Percentiles rank a stretch among this genome's conserved stretches.
phyloP scores from a whole-genome alignment of 2,113 vertebrate genomes.

The Chauna torquata region DNA sequence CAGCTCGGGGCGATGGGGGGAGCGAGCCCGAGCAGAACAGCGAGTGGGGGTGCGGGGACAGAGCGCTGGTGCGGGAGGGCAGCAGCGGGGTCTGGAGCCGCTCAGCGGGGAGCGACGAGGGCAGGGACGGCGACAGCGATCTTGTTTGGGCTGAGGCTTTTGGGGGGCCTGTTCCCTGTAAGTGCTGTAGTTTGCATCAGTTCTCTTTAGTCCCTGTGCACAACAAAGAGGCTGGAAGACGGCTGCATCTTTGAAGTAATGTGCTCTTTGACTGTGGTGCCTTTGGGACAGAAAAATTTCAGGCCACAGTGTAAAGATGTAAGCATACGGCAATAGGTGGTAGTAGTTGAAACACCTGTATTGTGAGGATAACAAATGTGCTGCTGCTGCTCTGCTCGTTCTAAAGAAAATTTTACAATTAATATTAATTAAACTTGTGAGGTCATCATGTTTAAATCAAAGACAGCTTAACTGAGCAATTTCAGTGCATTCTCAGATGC shows the following conservation, averaged over 20 bases:
- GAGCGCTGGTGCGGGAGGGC: no score
- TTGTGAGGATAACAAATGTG: background rate
- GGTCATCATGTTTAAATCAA: background rate
- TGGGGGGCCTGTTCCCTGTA: background rate
- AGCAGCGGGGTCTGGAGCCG: background rate
- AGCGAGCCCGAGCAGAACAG: background rate
- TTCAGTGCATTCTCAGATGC: background rate
- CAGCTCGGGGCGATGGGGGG: accelerated
- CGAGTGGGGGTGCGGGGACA: no score
- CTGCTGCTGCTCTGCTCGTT: background rate
- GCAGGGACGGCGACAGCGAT: background rate
- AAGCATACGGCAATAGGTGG: background rate
- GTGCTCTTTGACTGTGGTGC: accelerated
- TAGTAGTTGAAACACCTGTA: accelerated
- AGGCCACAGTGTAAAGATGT: accelerated
- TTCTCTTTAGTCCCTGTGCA: no score
- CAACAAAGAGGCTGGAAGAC: background rate
- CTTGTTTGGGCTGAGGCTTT: background rate
- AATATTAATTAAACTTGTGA: background rate
- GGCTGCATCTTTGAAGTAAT: background rate
- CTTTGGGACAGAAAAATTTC: background rate
- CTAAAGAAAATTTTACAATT: background rate
- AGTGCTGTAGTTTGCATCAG: accelerated
- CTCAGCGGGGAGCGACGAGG: background rate
- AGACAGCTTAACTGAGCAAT: background rate